These are phyloP conservation scores for Ochropacha duplaris DNA, from an alignment of 2,888 invertebrate genomes.

Conservation along the genomic window DNA sequence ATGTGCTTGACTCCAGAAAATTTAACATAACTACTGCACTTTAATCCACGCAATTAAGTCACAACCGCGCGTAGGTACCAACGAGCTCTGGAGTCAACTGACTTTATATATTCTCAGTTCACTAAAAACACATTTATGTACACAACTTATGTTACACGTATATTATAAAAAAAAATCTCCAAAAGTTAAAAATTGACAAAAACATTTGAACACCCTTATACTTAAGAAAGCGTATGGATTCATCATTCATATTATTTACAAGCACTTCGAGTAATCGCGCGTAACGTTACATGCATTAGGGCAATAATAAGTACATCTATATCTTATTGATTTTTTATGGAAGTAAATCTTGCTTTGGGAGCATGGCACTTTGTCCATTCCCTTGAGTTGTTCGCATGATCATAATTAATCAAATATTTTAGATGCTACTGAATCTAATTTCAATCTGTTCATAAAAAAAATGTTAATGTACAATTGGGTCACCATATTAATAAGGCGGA, in stretches of 20 bases:
- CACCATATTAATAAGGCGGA: constrained; percentile 77
- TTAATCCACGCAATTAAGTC: constrained; percentile 33
- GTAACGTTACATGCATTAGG: constrained; percentile 72
- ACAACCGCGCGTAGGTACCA: constrained; percentile 45
- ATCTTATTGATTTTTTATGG: constrained; percentile 33
- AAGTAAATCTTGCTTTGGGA: constrained; percentile 35
- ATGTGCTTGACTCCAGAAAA: constrained; percentile 3
- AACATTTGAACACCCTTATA: constrained; percentile 78
- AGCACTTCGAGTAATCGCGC: constrained; percentile 57
- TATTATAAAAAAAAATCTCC: constrained; percentile 62
- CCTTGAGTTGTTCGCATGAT: background rate
- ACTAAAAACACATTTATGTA: constrained; percentile 58
- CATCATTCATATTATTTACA: constrained; percentile 69
- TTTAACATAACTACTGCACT: background rate
- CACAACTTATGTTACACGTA: constrained; percentile 57
- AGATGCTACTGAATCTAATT: constrained; percentile 24
- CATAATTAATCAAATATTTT: constrained; percentile 19
- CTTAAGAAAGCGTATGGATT: constrained; percentile 82
- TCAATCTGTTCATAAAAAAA: constrained; percentile 32
- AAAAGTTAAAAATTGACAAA: constrained; percentile 79
- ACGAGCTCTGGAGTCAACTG: constrained; percentile 30
- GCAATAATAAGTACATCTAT: constrained; percentile 73
- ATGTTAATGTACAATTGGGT: constrained; percentile 48
- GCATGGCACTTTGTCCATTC: constrained; percentile 19
- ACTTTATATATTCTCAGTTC: constrained; percentile 66